Evolutionary conservation across 1,140 invertebrate genomes (phyloP).

Genomic region (Trichonephila inaurata): DNA sequence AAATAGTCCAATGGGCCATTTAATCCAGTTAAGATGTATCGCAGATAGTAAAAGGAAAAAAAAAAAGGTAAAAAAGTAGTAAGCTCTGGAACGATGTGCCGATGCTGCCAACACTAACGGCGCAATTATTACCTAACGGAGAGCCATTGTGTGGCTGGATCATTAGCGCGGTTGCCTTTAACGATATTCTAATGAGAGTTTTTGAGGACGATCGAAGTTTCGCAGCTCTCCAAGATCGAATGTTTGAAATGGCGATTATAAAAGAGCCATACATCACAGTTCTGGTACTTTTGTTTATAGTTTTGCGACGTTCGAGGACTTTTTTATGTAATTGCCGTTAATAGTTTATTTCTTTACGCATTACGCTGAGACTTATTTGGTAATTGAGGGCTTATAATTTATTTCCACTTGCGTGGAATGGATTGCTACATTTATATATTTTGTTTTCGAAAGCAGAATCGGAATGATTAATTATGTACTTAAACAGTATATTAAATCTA

Average conservation of each 20-base stretch:
- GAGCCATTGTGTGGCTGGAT: conserved; percentile 61
- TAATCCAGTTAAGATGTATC: conserved; percentile 6
- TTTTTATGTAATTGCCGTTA: neutral
- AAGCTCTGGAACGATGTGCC: neutral
- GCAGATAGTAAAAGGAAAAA: neutral
- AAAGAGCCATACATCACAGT: conserved; percentile 53
- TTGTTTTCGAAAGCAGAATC: too few relatives aligned
- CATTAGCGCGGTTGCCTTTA: conserved; percentile 64
- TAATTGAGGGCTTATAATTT: too few relatives aligned
- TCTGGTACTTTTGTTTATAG: conserved; percentile 56
- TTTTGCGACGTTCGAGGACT: conserved; percentile 24
- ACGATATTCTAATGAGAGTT: conserved; percentile 75
- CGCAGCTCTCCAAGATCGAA: conserved; percentile 36
- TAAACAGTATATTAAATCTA: too few relatives aligned
- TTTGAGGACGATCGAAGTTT: conserved; percentile 72
- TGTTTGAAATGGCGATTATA: conserved; percentile 33
- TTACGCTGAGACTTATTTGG: neutral
- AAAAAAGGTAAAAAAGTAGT: neutral
- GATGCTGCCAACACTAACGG: conserved; percentile 63
- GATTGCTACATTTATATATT: too few relatives aligned
- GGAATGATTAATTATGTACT: too few relatives aligned
- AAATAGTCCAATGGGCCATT: conserved; percentile 2
- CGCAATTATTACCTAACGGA: conserved; percentile 68
- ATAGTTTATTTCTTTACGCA: neutral
- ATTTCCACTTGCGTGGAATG: too few relatives aligned